phyloP scores from a whole-genome alignment of 1,140 invertebrate genomes.

The Rhagoletis pomonella region DNA sequence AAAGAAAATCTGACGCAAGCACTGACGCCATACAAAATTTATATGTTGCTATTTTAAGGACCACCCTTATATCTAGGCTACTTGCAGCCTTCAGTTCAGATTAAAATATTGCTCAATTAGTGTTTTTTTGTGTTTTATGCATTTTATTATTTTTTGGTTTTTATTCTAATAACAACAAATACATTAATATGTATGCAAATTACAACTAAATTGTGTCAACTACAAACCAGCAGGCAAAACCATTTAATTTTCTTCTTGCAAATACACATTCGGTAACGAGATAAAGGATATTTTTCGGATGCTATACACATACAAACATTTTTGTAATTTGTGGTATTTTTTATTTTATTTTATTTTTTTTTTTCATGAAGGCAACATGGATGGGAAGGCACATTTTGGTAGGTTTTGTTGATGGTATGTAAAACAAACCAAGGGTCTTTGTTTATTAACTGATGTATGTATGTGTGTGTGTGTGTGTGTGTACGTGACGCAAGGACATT shows the following conservation, averaged over 20 bases:
- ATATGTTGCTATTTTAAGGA: too few relatives aligned
- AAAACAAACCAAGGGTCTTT: too few relatives aligned
- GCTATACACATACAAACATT: background rate
- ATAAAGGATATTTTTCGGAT: too few relatives aligned
- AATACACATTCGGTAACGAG: too few relatives aligned
- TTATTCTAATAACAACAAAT: conserved; percentile 49
- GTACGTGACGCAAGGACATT: background rate
- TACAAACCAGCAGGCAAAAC: conserved; percentile 41
- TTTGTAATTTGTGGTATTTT: background rate
- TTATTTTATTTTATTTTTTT: too few relatives aligned
- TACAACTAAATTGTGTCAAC: conserved; percentile 52
- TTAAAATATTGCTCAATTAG: background rate
- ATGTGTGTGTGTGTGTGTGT: background rate
- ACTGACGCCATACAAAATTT: too few relatives aligned
- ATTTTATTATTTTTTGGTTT: conserved; percentile 48
- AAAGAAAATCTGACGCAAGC: too few relatives aligned
- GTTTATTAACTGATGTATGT: background rate
- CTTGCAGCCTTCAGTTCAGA: too few relatives aligned
- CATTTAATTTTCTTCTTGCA: background rate
- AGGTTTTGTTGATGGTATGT: background rate
- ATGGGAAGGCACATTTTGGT: conserved; percentile 24
- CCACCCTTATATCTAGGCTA: too few relatives aligned
- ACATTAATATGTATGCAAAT: conserved; percentile 48
- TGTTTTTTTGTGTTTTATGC: conserved; percentile 41
- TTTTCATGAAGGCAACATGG: conserved; percentile 30